phyloP scores from a whole-genome alignment of 2,113 vertebrate species.

The Hippocampus barbouri region DNA sequence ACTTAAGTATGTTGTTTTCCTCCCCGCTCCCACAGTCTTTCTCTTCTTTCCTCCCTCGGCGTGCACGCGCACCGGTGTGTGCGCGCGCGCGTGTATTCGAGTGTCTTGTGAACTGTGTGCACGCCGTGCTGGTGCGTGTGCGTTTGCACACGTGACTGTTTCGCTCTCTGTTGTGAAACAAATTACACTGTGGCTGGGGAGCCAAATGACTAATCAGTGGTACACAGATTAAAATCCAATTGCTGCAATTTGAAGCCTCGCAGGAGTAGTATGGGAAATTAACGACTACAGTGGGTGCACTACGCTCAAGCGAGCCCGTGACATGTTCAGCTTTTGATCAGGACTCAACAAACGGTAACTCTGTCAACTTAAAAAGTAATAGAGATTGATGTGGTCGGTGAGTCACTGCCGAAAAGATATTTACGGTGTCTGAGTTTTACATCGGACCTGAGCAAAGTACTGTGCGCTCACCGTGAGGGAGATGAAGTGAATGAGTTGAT shows the following conservation, averaged over 20 bases:
- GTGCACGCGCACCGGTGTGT: slow-evolving; percentile 3
- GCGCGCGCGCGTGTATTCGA: not conserved
- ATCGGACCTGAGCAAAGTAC: slow-evolving; percentile 24
- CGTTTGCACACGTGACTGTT: slow-evolving; percentile 46
- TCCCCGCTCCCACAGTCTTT: not conserved
- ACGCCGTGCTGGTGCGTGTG: slow-evolving; percentile 22
- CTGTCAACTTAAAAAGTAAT: slow-evolving; percentile 3
- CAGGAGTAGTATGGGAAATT: slow-evolving; percentile 67
- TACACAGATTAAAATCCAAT: slow-evolving; percentile 75
- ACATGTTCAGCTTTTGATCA: slow-evolving; percentile 60
- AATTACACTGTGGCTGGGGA: slow-evolving; percentile 70
- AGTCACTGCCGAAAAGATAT: not conserved
- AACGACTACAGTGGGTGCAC: slow-evolving; percentile 54
- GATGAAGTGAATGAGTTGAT: slow-evolving; percentile 48
- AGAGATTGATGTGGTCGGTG: not conserved
- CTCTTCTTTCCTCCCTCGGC: slow-evolving; percentile 13
- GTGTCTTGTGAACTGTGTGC: slow-evolving; percentile 9
- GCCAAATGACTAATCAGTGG: slow-evolving; percentile 74
- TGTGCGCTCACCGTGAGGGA: slow-evolving; percentile 34
- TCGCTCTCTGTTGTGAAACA: slow-evolving; percentile 72
- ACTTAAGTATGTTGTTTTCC: slow-evolving; percentile 29
- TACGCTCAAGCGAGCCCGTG: slow-evolving; percentile 42
- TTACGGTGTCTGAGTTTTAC: slow-evolving; percentile 17
- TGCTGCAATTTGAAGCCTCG: slow-evolving; percentile 70
- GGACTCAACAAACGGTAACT: slow-evolving; percentile 5